These are phyloP conservation scores for Euphydryas editha DNA, from an alignment of 2,888 invertebrate genomes.

Conservation along the genomic window DNA sequence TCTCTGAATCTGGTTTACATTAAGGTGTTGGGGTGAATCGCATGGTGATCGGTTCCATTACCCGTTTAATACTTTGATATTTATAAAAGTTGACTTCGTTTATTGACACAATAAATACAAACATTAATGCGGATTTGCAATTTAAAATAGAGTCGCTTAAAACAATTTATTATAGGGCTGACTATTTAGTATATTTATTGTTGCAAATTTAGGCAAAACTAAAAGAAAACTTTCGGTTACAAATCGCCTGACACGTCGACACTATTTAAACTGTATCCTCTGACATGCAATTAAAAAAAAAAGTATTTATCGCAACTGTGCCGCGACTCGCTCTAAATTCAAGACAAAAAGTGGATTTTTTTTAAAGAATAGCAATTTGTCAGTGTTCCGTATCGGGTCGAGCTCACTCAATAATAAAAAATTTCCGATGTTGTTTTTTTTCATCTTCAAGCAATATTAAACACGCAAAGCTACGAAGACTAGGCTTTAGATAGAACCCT, in stretches of 20 bases:
- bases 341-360: slow-evolving; percentile 56
- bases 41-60: slow-evolving; percentile 45
- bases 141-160: slow-evolving; percentile 17
- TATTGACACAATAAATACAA: slow-evolving; percentile 10
- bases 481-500: slow-evolving; percentile 65
- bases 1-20: slow-evolving; percentile 31
- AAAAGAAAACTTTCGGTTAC: slow-evolving; percentile 41
- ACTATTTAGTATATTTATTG: slow-evolving; percentile 43
- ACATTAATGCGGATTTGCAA: neutral
- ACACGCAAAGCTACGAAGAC: slow-evolving; percentile 63
- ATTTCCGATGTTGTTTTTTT: slow-evolving; percentile 62
- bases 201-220: slow-evolving; percentile 41
- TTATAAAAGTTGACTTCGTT: slow-evolving; percentile 24
- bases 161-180: slow-evolving; percentile 32
- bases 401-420: slow-evolving; percentile 78
- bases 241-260: slow-evolving; percentile 60
- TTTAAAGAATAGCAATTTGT: slow-evolving; percentile 77
- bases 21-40: slow-evolving; percentile 34
- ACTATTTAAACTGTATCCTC: slow-evolving; percentile 53
- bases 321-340: slow-evolving; percentile 54
- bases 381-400: slow-evolving; percentile 72
- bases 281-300: slow-evolving; percentile 62
- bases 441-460: slow-evolving; percentile 71
- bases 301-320: slow-evolving; percentile 52
- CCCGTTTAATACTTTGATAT: slow-evolving; percentile 56